phyloP scores from a whole-genome alignment of 2,797 vertebrate genomes.

The Dipus sagitta region DNA sequence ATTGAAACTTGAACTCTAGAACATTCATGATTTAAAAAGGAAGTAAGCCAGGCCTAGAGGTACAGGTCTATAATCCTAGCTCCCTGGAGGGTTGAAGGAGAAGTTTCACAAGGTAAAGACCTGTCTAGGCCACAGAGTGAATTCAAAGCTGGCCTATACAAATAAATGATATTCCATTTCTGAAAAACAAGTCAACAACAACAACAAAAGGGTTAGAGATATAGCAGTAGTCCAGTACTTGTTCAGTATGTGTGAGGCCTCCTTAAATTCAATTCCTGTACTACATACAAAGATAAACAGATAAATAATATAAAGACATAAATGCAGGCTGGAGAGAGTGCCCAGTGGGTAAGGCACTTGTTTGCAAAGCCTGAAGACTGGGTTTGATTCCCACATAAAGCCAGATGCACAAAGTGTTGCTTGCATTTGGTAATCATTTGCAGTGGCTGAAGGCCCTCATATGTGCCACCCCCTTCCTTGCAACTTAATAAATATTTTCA shows the following conservation, averaged over 20 bases:
- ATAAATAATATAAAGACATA: background rate
- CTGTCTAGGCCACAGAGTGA: background rate
- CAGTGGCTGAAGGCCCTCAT: no score
- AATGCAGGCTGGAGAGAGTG: no score
- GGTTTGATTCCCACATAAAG: no score
- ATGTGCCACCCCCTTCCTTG: no score
- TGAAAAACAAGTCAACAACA: background rate
- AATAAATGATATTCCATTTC: background rate
- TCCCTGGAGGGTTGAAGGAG: background rate
- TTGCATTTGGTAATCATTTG: no score
- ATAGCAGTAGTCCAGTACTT: background rate
- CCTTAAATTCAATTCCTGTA: background rate
- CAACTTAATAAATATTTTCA: background rate
- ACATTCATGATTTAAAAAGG: slow-evolving; percentile 4
- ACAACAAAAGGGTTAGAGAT: background rate
- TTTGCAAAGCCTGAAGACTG: no score
- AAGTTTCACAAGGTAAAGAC: background rate
- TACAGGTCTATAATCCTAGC: background rate
- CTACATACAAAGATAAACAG: background rate
- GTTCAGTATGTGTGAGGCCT: background rate
- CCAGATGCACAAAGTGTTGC: no score
- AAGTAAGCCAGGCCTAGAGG: background rate
- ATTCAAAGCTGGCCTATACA: background rate
- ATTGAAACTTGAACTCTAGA: slow-evolving; percentile 9
- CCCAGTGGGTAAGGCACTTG: no score